These are phyloP conservation scores for Montipora capitata DNA, from an alignment of 92 coral and sea anemone genomes.

Conservation along the genomic window DNA sequence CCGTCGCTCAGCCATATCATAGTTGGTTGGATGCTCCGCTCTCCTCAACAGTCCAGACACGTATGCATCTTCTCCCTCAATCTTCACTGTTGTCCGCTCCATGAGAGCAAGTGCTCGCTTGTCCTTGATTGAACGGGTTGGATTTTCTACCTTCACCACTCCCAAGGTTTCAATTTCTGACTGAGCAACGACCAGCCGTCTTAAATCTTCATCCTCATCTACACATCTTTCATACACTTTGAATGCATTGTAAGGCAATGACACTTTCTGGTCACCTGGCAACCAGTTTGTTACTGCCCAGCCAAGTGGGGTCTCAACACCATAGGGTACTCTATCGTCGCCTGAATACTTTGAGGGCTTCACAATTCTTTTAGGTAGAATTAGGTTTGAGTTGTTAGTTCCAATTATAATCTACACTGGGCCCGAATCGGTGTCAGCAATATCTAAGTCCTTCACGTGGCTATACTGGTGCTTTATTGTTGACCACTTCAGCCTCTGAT, in stretches of 20 bases:
- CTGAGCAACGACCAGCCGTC: constrained; percentile 4
- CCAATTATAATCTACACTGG: constrained; percentile 32
- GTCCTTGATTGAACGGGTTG: not conserved
- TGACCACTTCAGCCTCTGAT: constrained; percentile 49
- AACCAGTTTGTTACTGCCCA: constrained; percentile 21
- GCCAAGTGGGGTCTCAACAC: constrained; percentile 30
- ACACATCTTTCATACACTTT: too few species aligned
- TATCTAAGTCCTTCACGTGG: constrained; percentile 31
- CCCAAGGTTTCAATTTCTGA: constrained; percentile 21
- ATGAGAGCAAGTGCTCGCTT: not conserved
- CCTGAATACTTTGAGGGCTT: constrained; percentile 1
- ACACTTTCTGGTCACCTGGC: not conserved
- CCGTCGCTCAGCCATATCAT: too few species aligned
- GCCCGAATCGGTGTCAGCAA: constrained; percentile 26
- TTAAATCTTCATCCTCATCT: not conserved
- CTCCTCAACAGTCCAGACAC: too few species aligned
- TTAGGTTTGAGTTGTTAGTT: constrained; percentile 48
- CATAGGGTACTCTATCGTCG: not conserved
- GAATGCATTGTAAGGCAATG: too few species aligned
- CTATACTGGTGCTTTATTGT: constrained; percentile 13
- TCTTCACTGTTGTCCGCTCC: not conserved
- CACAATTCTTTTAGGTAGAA: constrained; percentile 40
- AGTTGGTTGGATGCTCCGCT: too few species aligned
- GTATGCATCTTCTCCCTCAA: too few species aligned
- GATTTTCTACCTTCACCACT: not conserved